Conservation (phyloP, 2,797 vertebrate genomes). For the Bryconaethiops microstoma region DNA sequence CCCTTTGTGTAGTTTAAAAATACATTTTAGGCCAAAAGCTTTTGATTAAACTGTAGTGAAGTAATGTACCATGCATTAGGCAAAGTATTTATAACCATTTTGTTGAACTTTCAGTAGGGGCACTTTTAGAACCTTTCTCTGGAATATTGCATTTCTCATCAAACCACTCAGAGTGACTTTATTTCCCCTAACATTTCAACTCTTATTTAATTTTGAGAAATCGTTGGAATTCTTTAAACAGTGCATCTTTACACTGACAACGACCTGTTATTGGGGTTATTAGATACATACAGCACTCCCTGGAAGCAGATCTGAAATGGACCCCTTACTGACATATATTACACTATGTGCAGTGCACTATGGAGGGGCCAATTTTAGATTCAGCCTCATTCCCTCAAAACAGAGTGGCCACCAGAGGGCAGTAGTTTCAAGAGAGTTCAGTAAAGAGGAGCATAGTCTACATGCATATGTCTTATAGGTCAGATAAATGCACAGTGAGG, state of each 20-base stretch:
- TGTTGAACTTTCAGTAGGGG: too few relatives aligned
- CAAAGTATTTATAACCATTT: too few relatives aligned
- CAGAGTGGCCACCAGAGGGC: constrained; percentile 40
- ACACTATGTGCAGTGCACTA: not conserved
- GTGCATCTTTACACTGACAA: constrained; percentile 4
- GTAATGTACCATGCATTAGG: too few relatives aligned
- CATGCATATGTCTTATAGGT: not conserved
- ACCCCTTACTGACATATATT: not conserved
- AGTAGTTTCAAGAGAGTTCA: not conserved
- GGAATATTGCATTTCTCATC: not conserved
- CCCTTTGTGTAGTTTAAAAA: not conserved
- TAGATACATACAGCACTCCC: not conserved
- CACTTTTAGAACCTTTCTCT: too few relatives aligned
- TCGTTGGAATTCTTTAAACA: not conserved
- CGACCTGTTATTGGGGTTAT: not conserved
- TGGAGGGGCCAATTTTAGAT: not conserved
- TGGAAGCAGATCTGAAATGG: not conserved
- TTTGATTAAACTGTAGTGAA: too few relatives aligned
- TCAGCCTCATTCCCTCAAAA: not conserved
- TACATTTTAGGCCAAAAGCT: too few relatives aligned
- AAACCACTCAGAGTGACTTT: not conserved
- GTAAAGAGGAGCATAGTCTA: not conserved
- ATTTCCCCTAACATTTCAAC: not conserved
- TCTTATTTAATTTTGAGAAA: not conserved
- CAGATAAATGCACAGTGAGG: constrained; percentile 9